Evolutionary conservation across 2,888 invertebrate species (phyloP), one percentile per base, ranked within the genome.

Genomic region (Neelides folsomi): DNA sequence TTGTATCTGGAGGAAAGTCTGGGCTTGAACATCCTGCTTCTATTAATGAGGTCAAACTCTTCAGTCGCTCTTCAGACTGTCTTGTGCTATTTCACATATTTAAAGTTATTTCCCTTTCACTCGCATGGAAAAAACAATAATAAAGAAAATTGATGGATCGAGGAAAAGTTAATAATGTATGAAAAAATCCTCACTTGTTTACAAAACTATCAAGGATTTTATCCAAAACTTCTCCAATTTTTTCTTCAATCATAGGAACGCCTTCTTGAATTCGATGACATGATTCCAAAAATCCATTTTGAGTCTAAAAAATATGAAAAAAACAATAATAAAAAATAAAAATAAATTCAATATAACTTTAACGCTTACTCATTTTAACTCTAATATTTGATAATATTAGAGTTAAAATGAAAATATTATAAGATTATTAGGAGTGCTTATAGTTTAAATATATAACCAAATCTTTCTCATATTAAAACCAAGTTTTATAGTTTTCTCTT

Each of bases 241-340:
- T 76, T 18, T 74, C 74, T 62, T 76, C 76, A 27, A 76, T 67
- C 54, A 74, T 72, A 1, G 79, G 76, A 64, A 80, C 80, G 62
- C 79, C 79, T 63, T 76, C 75, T 66, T 81, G 81, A 41, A 79
- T 75, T 27, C 78, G 71, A 60, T 79, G 77, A 66, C 81, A 82
- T 15, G 79, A 79, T 67, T 80, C 78, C 45, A 79, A 71, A 67
- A 81, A 81, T 49, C 75, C 71, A 60, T 79, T 78, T 67, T 82
- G 80, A 4, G 77, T 75, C 27, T 77, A 52, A 27, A 27, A 27
- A 27, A 27, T 27, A 27, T 5, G 3, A 27, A 27, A 79, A 66
- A 16, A 81, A 71, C 66, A 77, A 76, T 67, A 79, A 75, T 68
- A 79, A 76, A 71, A 3, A 27, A 27, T 27, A 27, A 27, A 27